A percentile compares a stretch with the other conserved stretches of the same genome.
Evolutionary conservation across 2,888 invertebrate species (phyloP).

Genomic region (Parochlus steinenii): DNA sequence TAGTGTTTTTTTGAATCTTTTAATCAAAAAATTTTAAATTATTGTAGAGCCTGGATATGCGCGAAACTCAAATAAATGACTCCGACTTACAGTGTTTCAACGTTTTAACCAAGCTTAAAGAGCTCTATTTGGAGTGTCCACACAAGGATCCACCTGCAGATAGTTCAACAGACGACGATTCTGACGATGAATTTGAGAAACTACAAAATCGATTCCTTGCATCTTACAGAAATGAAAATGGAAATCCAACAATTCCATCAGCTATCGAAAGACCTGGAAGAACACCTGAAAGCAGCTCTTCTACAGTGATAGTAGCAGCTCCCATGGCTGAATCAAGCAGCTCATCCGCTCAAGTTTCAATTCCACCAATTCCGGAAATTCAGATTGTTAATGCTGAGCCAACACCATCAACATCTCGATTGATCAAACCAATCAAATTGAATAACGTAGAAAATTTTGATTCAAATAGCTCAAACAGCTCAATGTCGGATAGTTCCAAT

Average conservation of each 20-base stretch:
- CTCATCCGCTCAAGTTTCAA: too few relatives aligned
- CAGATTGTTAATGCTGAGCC: conserved; percentile 8
- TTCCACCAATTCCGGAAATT: conserved; percentile 2
- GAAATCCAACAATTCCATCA: too few relatives aligned
- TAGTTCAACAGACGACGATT: conserved; percentile 15
- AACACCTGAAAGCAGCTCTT: neutral
- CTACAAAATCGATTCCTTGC: conserved; percentile 6
- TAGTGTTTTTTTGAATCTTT: conserved; percentile 10
- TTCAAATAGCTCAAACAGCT: too few relatives aligned
- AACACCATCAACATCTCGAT: too few relatives aligned
- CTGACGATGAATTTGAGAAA: conserved; percentile 13
- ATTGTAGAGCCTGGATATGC: conserved; percentile 35
- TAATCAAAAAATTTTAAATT: conserved; percentile 9
- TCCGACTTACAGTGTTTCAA: conserved; percentile 42
- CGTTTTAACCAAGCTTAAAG: conserved; percentile 32
- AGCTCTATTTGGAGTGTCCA: conserved; percentile 35
- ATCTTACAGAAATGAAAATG: neutral
- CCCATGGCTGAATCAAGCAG: neutral
- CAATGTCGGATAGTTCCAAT: too few relatives aligned
- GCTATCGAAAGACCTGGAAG: neutral
- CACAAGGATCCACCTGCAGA: conserved; percentile 15
- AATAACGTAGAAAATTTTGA: too few relatives aligned
- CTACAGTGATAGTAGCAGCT: neutral
- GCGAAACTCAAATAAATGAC: conserved; percentile 39
- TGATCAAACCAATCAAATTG: too few relatives aligned